phyloP scores from a whole-genome alignment of 35 echinoderm and acorn worm species.

The Anneissia japonica region DNA sequence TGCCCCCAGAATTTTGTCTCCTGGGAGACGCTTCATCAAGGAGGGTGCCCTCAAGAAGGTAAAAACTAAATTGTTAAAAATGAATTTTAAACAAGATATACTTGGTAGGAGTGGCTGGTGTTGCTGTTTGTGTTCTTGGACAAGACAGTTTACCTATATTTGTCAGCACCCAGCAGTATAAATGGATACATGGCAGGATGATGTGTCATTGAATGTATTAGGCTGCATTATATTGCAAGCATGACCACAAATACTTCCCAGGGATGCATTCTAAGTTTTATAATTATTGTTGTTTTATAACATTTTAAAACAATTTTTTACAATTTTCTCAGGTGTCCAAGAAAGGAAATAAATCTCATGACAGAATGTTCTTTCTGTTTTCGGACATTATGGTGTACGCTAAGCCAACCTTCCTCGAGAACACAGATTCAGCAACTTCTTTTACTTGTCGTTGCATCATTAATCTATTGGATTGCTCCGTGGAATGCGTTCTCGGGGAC shows the following conservation, averaged over 20 bases:
- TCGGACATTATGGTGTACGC: conserved; percentile 85
- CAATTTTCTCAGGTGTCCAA: conserved; percentile 56
- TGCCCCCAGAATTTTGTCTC: conserved; percentile 60
- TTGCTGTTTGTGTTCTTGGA: no score
- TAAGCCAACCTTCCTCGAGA: conserved; percentile 66
- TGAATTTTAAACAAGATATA: no score
- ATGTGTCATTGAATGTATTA: no score
- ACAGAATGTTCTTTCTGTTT: conserved; percentile 95
- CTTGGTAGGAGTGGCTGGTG: no score
- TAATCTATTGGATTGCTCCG: conserved; percentile 39
- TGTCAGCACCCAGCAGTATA: no score
- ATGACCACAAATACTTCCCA: no score
- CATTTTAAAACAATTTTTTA: no score
- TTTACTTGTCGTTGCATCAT: conserved; percentile 57
- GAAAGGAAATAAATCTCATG: conserved; percentile 63
- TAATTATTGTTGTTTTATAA: no score
- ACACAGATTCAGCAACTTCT: conserved; percentile 30
- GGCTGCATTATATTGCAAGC: no score
- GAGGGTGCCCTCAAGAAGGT: conserved; percentile 93
- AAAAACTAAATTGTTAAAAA: background rate
- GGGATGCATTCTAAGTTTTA: no score
- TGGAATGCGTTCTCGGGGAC: conserved; percentile 68
- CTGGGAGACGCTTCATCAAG: conserved; percentile 71
- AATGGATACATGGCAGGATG: no score
- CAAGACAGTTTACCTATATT: no score